Percentiles rank a stretch among this genome's conserved stretches.
phyloP scores from a whole-genome alignment of 53 echinoderm and acorn worm species.

The Glandiceps talaboti region DNA sequence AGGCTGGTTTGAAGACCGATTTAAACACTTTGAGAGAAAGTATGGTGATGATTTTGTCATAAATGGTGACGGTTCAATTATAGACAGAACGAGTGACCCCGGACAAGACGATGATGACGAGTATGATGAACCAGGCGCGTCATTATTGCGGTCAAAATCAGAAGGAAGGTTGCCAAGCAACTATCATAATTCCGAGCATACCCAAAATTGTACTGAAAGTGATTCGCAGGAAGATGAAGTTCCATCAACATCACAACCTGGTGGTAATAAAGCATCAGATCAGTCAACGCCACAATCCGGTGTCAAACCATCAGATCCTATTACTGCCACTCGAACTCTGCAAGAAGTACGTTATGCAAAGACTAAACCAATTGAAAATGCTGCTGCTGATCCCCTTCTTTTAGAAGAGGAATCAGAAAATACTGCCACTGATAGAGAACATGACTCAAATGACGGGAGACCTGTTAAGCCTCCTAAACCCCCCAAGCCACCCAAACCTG shows the following conservation, averaged over 20 bases:
- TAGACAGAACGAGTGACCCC: conserved; percentile 11
- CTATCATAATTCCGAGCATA: conserved; percentile 14
- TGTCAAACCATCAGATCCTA: neutral
- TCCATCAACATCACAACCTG: neutral
- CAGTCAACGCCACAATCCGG: neutral
- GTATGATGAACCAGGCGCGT: conserved; percentile 11
- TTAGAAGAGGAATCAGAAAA: neutral
- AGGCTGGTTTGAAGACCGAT: neutral
- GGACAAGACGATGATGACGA: conserved; percentile 13
- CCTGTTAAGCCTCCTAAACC: neutral
- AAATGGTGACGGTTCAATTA: neutral
- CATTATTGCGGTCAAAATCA: conserved; percentile 27
- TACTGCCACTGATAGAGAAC: neutral
- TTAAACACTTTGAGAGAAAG: neutral
- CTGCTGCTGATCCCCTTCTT: neutral
- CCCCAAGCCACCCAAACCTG: neutral
- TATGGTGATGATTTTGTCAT: conserved; percentile 12
- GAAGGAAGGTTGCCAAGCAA: conserved; percentile 1
- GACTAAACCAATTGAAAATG: neutral
- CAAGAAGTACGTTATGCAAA: neutral
- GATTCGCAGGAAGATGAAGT: conserved; percentile 18
- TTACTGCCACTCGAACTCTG: neutral
- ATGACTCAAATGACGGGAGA: neutral
- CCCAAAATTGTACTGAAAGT: neutral
- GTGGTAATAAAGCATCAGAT: too few species aligned